Evolutionary conservation across 2,113 vertebrate genomes (phyloP).

Genomic region (Neolamprologus caudopunctatus): DNA sequence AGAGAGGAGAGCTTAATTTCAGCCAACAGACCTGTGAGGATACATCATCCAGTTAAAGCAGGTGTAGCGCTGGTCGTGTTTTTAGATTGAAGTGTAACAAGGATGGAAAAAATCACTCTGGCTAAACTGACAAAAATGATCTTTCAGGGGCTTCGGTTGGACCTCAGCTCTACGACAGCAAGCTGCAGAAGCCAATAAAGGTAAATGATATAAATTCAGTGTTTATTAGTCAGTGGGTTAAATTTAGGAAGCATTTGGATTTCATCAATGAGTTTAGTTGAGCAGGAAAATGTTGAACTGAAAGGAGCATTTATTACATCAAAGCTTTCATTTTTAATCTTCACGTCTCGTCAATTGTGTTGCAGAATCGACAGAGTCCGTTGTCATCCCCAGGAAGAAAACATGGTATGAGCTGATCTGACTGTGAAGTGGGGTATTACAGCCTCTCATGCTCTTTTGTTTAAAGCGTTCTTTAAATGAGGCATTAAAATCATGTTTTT

Average conservation of each 20-base stretch:
- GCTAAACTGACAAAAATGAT: neutral
- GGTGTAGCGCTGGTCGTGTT: neutral
- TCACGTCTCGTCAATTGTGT: neutral
- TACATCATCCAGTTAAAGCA: neutral
- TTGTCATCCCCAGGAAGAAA: slow-evolving; percentile 85
- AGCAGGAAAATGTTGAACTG: neutral
- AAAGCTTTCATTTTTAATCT: neutral
- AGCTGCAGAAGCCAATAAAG: slow-evolving; percentile 50
- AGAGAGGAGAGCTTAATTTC: neutral
- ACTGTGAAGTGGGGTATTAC: neutral
- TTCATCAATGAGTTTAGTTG: neutral
- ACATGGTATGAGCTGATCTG: slow-evolving; percentile 75
- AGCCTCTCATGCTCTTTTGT: neutral
- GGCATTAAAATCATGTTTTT: neutral
- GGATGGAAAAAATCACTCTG: neutral
- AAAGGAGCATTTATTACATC: neutral
- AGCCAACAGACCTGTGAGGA: neutral
- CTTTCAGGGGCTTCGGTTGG: slow-evolving; percentile 68
- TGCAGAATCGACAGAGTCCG: slow-evolving; percentile 60
- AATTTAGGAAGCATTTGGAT: neutral
- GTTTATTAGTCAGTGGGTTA: neutral
- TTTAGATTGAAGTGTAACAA: neutral
- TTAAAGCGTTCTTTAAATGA: neutral
- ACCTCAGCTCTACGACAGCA: slow-evolving; percentile 55
- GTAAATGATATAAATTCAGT: slow-evolving; percentile 49